Percentiles rank a stretch among this genome's conserved stretches.
These are phyloP conservation scores for Brenthis hecate DNA, from an alignment of 2,888 invertebrate species.

Conservation along the genomic window DNA sequence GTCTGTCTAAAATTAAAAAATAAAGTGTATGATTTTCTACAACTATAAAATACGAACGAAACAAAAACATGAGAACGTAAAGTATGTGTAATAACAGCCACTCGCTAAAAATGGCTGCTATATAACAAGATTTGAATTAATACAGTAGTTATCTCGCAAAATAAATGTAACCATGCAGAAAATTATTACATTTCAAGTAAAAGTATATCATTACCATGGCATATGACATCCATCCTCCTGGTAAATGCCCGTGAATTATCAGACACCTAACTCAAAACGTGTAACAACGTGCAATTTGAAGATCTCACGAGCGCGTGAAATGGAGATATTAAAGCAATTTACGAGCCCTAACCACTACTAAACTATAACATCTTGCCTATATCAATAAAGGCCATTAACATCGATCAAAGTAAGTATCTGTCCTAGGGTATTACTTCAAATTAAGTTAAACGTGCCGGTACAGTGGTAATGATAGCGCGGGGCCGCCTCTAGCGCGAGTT, in stretches of 20 bases:
- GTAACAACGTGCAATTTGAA: conserved; percentile 65
- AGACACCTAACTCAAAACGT: conserved; percentile 64
- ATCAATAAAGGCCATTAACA: conserved; percentile 80
- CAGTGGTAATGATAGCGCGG: conserved; percentile 55
- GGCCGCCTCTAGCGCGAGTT: conserved; percentile 47
- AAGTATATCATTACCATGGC: conserved; percentile 36
- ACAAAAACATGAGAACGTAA: neutral
- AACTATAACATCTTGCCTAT: conserved; percentile 71
- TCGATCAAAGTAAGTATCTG: conserved; percentile 75
- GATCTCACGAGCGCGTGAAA: conserved; percentile 65
- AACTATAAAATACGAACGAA: neutral
- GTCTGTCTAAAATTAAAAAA: neutral
- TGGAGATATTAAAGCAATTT: conserved; percentile 71
- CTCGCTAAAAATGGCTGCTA: neutral
- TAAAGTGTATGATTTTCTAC: neutral
- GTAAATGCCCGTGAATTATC: conserved; percentile 55
- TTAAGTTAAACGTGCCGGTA: conserved; percentile 64
- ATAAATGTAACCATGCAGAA: conserved; percentile 8
- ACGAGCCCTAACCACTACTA: conserved; percentile 58
- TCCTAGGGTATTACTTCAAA: conserved; percentile 66
- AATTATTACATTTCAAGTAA: conserved; percentile 22
- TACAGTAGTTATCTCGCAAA: conserved; percentile 6
- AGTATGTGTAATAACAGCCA: neutral
- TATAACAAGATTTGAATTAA: conserved; percentile 18
- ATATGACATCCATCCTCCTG: conserved; percentile 36